A percentile compares a stretch with the other conserved stretches of the same genome.
Conservation (phyloP, 2,797 vertebrate genomes). For the Rhinophrynus dorsalis region DNA sequence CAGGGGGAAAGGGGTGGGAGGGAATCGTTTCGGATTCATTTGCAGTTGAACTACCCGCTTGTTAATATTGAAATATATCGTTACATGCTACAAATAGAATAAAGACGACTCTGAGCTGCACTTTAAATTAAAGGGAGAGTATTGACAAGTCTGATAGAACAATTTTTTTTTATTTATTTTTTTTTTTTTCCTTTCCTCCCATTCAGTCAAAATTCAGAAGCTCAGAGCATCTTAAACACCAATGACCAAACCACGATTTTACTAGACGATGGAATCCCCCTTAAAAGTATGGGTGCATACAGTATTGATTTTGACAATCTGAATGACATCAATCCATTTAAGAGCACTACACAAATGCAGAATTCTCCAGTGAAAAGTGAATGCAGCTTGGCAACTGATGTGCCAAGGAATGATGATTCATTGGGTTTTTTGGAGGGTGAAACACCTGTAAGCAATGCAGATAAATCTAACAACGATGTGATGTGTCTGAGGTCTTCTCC, state of each 20-base stretch:
- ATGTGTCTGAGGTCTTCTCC: neutral
- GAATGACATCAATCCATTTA: slow-evolving; percentile 48
- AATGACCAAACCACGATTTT: neutral
- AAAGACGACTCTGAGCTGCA: too few species aligned
- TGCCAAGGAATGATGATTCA: neutral
- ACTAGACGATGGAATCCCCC: slow-evolving; percentile 66
- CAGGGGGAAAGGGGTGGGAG: too few species aligned
- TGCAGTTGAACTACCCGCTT: too few species aligned
- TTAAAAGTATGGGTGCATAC: slow-evolving; percentile 75
- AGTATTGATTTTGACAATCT: slow-evolving; percentile 61
- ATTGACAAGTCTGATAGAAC: too few species aligned
- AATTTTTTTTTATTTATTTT: neutral
- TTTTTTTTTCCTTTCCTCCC: neutral
- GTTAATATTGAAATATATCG: too few species aligned
- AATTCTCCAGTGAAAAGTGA: slow-evolving; percentile 55
- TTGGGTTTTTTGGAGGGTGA: neutral
- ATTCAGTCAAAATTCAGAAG: neutral
- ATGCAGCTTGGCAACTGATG: neutral
- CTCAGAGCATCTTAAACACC: neutral
- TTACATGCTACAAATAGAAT: too few species aligned
- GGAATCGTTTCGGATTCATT: too few species aligned
- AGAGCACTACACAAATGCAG: slow-evolving; percentile 49
- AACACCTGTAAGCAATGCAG: too few species aligned
- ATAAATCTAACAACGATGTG: too few species aligned
- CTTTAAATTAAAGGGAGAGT: too few species aligned